A percentile compares a stretch with the other conserved stretches of the same genome.
phyloP scores from a whole-genome alignment of 2,797 vertebrate genomes.

The Hybognathus amarus region DNA sequence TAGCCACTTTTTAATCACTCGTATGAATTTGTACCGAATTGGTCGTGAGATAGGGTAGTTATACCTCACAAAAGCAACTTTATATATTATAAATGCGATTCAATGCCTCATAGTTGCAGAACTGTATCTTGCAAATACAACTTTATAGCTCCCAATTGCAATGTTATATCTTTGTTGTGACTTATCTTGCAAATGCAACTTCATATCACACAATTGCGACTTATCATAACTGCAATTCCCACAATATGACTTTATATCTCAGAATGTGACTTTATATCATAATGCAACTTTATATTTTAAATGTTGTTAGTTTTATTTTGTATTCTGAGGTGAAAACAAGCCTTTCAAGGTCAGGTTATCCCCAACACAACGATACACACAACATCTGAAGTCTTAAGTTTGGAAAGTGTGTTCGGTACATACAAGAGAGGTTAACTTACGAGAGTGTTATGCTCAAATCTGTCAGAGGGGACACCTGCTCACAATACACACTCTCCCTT shows the following conservation, averaged over 20 bases:
- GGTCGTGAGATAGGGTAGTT: too few relatives aligned
- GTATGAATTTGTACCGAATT: too few relatives aligned
- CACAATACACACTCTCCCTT: conserved; percentile 11
- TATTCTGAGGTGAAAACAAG: background rate
- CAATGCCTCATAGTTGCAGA: background rate
- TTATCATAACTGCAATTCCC: background rate
- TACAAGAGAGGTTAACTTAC: background rate
- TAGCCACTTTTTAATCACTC: too few relatives aligned
- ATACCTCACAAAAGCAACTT: background rate
- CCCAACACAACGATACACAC: background rate
- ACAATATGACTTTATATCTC: background rate
- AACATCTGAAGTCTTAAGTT: background rate
- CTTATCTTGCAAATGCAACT: background rate
- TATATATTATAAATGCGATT: background rate
- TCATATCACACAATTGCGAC: background rate
- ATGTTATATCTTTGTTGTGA: background rate
- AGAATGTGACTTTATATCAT: background rate
- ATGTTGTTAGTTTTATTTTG: background rate
- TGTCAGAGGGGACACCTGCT: conserved; percentile 45
- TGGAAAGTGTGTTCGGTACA: background rate
- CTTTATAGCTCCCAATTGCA: background rate
- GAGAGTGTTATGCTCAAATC: background rate
- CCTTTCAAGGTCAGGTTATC: background rate
- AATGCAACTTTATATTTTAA: background rate
- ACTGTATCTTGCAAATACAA: background rate